Base-by-base conservation (phyloP, 2,797 vertebrate genomes). In the Caiman crocodilus region DNA sequence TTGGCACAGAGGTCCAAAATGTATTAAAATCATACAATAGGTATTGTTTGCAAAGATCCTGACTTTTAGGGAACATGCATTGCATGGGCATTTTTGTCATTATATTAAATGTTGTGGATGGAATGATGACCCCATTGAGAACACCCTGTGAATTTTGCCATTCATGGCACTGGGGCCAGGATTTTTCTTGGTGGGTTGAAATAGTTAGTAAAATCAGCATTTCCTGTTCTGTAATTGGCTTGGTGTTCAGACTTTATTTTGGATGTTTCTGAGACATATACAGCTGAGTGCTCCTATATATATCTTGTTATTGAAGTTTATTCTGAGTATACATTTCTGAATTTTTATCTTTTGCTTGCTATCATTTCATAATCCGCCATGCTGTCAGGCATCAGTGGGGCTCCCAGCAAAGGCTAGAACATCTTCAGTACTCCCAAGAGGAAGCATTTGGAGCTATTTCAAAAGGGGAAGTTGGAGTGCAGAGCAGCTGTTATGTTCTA, bases 211-310 rank as follows among this genome's bases (percentile, higher is more conserved):
- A 92, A 94, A 60, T 92, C 94, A 93, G 55, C 64, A 32, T 89
- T 91, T 91, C 79, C 90, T 94, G 94, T 90, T 90, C 90, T 95
- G 92, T 93, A 84, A 94, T 93, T 74, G 59, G 42, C 15, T 79
- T 60, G 5, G 0, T 23, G 32, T 69, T 92, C 71, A 65, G n/a
- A 50, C 76, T 56, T 93, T 90, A 26, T 59, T 76, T 42, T 55
- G 71, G 85, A 60, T 7, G n/a, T 32, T 76, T 76, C 4, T 0
- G 4, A 60, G 76, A 83, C 75, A 56, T 0, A 0, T 42, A n/a
- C 20, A 25, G n/a, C 55, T n/a, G n/a, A 85, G 20, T 35, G 6
- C n/a, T 55, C 35, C 85, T 90, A 89, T 1, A 50, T 50, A 1
- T 55, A 1, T 69, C 60, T 61, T 16, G 13, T 35, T 84, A 64